These are phyloP conservation scores for Lycodopsis pacificus DNA, from an alignment of 2,797 vertebrate species.

Conservation along the genomic window DNA sequence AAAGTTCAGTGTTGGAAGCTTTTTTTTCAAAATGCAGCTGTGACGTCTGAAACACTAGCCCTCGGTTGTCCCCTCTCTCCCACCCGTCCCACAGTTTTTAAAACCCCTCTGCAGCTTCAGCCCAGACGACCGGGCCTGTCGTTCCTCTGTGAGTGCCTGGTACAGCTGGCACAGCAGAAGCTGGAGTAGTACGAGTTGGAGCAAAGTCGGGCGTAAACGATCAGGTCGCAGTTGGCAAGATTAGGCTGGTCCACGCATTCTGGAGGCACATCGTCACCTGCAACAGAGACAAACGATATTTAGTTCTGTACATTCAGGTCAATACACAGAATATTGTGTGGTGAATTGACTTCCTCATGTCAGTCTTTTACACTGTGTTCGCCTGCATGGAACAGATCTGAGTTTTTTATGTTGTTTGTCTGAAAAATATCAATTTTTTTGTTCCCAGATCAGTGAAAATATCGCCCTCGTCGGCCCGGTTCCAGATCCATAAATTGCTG, in stretches of 20 bases:
- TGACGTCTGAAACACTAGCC: neutral
- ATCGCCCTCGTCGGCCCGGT: neutral
- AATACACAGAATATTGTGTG: no score
- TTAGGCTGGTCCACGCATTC: slow-evolving; percentile 93
- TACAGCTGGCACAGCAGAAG: slow-evolving; percentile 97
- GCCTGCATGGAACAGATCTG: neutral
- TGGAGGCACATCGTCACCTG: slow-evolving; percentile 49
- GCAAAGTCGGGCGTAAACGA: slow-evolving; percentile 94
- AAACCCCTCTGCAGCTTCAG: slow-evolving; percentile 20
- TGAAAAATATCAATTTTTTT: neutral
- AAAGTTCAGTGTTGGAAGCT: slow-evolving; percentile 29
- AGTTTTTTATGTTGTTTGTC: neutral
- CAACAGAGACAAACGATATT: neutral
- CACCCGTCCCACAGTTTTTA: neutral
- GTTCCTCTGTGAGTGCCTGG: slow-evolving; percentile 70
- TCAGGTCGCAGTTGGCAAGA: slow-evolving; percentile 94
- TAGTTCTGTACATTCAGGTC: no score
- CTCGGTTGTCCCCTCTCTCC: neutral
- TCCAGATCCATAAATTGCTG: neutral
- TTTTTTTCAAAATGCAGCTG: slow-evolving; percentile 29
- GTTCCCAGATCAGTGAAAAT: neutral
- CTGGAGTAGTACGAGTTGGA: slow-evolving; percentile 91
- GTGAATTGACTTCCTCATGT: neutral
- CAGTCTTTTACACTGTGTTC: neutral
- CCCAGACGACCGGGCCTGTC: slow-evolving; percentile 46